Evolutionary conservation across 2,113 vertebrate genomes (phyloP).

Genomic region (Carollia perspicillata): DNA sequence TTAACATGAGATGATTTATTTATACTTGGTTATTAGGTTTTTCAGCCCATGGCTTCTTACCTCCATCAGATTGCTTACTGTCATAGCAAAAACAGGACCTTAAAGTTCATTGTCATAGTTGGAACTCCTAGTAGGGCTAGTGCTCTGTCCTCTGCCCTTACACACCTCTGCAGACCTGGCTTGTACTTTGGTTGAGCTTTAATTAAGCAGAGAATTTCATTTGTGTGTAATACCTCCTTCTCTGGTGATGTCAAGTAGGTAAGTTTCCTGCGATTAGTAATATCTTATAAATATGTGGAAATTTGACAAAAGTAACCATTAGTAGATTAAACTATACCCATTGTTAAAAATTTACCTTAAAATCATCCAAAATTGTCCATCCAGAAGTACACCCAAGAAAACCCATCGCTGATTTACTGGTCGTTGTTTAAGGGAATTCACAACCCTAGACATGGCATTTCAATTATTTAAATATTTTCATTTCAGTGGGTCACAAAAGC

Average conservation of each 20-base stretch:
- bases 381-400: neutral
- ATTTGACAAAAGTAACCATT: neutral
- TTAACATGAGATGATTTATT: neutral
- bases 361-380: neutral
- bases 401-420: neutral
- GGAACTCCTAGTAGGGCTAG: neutral
- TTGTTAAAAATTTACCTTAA: conserved; percentile 34
- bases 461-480: conserved; percentile 42
- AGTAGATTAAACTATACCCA: neutral
- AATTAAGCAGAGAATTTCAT: neutral
- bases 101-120: neutral
- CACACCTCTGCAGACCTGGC: neutral
- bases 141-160: neutral
- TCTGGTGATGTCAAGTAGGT: neutral
- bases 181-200: neutral
- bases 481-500: neutral
- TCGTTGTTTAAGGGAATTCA: neutral
- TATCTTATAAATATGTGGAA: neutral
- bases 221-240: neutral
- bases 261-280: neutral
- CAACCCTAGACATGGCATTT: neutral
- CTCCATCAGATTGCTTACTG: neutral
- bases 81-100: neutral
- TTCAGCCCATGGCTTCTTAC: neutral
- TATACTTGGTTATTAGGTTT: neutral